These are phyloP conservation scores for Macrosteles quadrilineatus DNA, from an alignment of 1,140 invertebrate genomes.

Conservation along the genomic window DNA sequence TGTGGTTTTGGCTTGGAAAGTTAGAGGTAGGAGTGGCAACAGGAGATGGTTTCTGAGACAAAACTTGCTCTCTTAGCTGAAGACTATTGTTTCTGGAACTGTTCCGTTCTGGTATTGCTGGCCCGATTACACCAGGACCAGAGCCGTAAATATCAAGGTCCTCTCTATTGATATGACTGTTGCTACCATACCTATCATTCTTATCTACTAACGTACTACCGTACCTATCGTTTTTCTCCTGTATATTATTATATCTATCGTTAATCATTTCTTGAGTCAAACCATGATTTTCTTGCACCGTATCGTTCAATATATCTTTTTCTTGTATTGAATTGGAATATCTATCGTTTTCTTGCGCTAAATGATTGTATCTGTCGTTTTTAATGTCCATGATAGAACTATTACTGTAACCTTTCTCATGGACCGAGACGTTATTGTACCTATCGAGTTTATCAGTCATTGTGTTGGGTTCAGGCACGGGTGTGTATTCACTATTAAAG, in stretches of 20 bases:
- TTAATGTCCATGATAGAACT: conserved; percentile 10
- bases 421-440: background rate
- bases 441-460: conserved; percentile 6
- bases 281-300: background rate
- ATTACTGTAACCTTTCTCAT: background rate
- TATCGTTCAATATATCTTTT: background rate
- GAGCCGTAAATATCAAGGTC: background rate
- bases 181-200: conserved; percentile 9
- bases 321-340: background rate
- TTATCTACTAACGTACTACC: background rate
- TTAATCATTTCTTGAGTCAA: background rate
- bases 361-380: conserved; percentile 1
- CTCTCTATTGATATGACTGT: conserved; percentile 2
- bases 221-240: conserved; percentile 4
- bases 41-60: conserved; percentile 21
- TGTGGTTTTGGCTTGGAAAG: conserved; percentile 24
- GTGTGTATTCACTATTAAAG: conserved; percentile 22
- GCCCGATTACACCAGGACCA: background rate
- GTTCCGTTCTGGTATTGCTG: background rate
- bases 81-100: conserved; percentile 17
- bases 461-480: conserved; percentile 8
- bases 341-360: too few relatives aligned
- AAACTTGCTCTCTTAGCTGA: background rate
- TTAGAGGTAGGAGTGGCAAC: conserved; percentile 21
- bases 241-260: conserved; percentile 10